Conservation (phyloP, 2,888 invertebrate species). For the Therioaphis trifolii region DNA sequence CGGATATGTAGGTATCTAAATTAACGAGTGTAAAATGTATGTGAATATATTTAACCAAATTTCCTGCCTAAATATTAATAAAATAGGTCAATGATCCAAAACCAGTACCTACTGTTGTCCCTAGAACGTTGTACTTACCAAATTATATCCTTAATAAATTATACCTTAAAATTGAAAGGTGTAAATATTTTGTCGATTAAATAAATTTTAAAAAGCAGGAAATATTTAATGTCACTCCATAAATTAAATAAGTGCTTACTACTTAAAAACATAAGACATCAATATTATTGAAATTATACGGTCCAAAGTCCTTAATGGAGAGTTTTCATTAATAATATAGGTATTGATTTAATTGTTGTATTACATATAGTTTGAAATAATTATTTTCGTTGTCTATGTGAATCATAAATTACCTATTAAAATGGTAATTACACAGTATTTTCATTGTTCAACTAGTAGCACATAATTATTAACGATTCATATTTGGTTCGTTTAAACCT, state of each 20-base stretch:
- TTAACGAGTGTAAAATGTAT: not conserved
- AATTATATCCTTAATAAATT: too few species aligned
- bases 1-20: slow-evolving; percentile 1
- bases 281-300: too few species aligned
- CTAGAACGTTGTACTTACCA: too few species aligned
- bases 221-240: too few species aligned
- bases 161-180: too few species aligned
- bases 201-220: too few species aligned
- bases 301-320: not conserved
- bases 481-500: not conserved
- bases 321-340: not conserved
- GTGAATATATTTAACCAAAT: slow-evolving; percentile 30
- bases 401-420: slow-evolving; percentile 20
- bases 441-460: not conserved
- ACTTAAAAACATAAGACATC: not conserved
- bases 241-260: not conserved
- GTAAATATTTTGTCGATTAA: too few species aligned
- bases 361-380: not conserved
- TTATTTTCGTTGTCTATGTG: not conserved
- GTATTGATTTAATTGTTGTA: not conserved
- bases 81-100: not conserved
- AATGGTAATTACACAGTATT: not conserved
- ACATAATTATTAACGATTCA: not conserved
- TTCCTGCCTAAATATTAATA: slow-evolving; percentile 37
- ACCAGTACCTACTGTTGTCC: too few species aligned